Evolutionary conservation across 1,140 invertebrate species (phyloP).

Genomic region (Monomorium pharaonis): DNA sequence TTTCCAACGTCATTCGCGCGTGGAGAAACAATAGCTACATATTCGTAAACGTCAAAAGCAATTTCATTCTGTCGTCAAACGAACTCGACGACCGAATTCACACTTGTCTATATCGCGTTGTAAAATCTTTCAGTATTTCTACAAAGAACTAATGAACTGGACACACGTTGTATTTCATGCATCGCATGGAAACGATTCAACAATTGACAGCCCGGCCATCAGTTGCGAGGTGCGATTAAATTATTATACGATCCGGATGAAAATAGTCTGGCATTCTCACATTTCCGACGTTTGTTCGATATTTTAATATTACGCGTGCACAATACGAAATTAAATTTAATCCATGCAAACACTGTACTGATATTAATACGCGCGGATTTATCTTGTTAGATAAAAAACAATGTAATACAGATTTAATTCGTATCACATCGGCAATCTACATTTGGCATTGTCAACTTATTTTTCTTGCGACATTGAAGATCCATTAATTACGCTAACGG

Average conservation of each 20-base stretch:
- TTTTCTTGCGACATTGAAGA: neutral
- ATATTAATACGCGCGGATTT: slow-evolving; percentile 30
- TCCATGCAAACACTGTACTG: slow-evolving; percentile 4
- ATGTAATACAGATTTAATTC: slow-evolving; percentile 3
- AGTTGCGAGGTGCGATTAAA: slow-evolving; percentile 44
- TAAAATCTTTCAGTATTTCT: slow-evolving; percentile 18
- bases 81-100: neutral
- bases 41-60: neutral
- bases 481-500: neutral
- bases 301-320: slow-evolving; percentile 32
- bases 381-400: slow-evolving; percentile 38
- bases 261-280: slow-evolving; percentile 36
- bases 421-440: neutral
- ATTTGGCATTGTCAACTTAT: neutral
- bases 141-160: slow-evolving; percentile 25
- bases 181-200: slow-evolving; percentile 12
- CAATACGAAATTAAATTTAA: slow-evolving; percentile 44
- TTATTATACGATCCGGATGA: slow-evolving; percentile 45
- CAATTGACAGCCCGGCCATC: slow-evolving; percentile 18
- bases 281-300: slow-evolving; percentile 48
- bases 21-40: neutral
- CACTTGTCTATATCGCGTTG: neutral
- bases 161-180: neutral
- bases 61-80: neutral
- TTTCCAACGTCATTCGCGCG: neutral